Percentiles rank a stretch among this genome's conserved stretches.
These are phyloP conservation scores for Neopipo cinnamomea DNA, from an alignment of 2,113 vertebrate genomes.

Conservation along the genomic window DNA sequence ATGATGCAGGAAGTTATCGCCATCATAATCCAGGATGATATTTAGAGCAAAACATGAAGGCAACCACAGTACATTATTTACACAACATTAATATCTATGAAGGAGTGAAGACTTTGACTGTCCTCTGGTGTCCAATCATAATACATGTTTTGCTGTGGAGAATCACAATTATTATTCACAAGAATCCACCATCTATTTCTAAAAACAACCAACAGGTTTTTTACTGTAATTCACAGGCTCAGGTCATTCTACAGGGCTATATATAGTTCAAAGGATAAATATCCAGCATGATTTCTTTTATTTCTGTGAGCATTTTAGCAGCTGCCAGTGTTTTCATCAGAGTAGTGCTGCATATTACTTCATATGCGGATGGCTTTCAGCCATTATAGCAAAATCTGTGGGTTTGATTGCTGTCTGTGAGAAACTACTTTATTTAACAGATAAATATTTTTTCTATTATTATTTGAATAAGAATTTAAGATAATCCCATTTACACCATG, in stretches of 20 bases:
- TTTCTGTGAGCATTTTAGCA: background rate
- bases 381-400: background rate
- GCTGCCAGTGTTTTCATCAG: background rate
- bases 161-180: background rate
- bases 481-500: background rate
- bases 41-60: background rate
- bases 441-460: background rate
- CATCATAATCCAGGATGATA: background rate
- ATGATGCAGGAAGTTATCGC: background rate
- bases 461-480: background rate
- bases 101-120: background rate
- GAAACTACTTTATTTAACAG: background rate
- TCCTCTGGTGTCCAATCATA: background rate
- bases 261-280: background rate
- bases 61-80: background rate
- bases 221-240: background rate
- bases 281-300: background rate
- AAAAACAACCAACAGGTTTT: background rate
- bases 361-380: background rate
- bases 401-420: background rate
- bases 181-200: background rate
- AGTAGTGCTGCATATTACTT: background rate
- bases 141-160: background rate
- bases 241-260: background rate
- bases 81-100: background rate